These are phyloP conservation scores for Hirudo medicinalis DNA, from an alignment of 1,140 invertebrate genomes.

Conservation along the genomic window DNA sequence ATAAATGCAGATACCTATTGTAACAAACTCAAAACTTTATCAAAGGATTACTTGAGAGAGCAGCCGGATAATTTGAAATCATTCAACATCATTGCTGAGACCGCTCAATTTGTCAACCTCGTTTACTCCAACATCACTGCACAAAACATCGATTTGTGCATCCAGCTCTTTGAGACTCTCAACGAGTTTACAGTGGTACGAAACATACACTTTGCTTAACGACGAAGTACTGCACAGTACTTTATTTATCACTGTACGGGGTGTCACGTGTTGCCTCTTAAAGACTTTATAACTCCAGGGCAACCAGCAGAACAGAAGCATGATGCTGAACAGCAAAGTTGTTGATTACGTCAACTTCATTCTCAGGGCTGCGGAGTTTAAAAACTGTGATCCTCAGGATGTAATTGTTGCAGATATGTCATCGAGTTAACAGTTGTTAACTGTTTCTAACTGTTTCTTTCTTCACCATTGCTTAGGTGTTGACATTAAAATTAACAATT, in stretches of 20 bases:
- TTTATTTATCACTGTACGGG: neutral
- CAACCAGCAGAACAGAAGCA: constrained; percentile 33
- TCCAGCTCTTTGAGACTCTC: constrained; percentile 35
- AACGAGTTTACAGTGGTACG: constrained; percentile 37
- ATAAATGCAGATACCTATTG: too few relatives aligned
- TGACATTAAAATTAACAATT: constrained; percentile 36
- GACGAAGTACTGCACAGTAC: too few relatives aligned
- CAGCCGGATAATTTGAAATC: constrained; percentile 40
- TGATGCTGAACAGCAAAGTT: constrained; percentile 38
- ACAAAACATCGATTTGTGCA: constrained; percentile 32
- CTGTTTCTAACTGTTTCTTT: neutral
- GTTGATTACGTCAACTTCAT: constrained; percentile 40
- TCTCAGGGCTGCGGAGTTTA: constrained; percentile 32
- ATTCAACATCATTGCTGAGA: constrained; percentile 37
- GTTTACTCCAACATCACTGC: constrained; percentile 35
- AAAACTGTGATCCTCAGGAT: constrained; percentile 37
- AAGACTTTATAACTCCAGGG: constrained; percentile 27
- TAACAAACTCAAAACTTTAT: neutral
- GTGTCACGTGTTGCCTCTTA: neutral
- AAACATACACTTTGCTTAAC: neutral
- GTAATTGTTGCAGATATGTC: constrained; percentile 21
- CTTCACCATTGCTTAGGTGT: constrained; percentile 13
- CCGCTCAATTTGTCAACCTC: constrained; percentile 32
- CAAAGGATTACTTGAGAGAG: constrained; percentile 32
- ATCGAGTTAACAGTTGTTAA: too few relatives aligned